Evolutionary conservation across 2,888 invertebrate species (phyloP), one percentile per base, ranked within the genome.

Genomic region (Endotricha flammealis): DNA sequence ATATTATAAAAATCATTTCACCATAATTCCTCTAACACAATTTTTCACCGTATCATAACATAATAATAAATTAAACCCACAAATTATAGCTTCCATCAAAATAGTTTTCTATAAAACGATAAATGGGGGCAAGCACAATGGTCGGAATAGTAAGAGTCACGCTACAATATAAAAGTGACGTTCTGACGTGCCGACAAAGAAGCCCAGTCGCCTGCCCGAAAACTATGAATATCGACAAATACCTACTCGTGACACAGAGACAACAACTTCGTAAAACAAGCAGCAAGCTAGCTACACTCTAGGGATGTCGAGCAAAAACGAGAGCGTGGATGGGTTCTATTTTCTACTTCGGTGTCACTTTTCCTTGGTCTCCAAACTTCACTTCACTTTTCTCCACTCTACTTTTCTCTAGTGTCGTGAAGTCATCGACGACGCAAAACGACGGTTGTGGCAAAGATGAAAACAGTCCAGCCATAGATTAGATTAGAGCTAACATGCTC

Each of bases 201-300:
- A 50, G 52, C 51, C 45, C 45, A 52, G 51, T 46, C 63, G 60
- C 57, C 65, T 58, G 59, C 55, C 53, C 48, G 48, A 53, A 60
- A 62, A 63, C 47, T 64, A 57, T 53, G 57, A 52, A 56, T 63
- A 66, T 66, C 67, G 69, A 64, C 66, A 64, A 68, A 70, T 70
- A 68, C 60, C 57, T 56, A 39, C 36, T 12, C 22, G 42, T 23
- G 38, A 67, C 54, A 60, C 32, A 71, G 57, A 1, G 53, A 1
- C 25, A 0, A 1, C 4, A 3, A 7, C 16, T 5, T 24, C 16
- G 10, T 12, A 12, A 25, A 8, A 14, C 10, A 5, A 25, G 9
- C 25, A 25, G 2, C 9, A 23, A 23, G 8, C 23, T n/a, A 8
- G 3, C 8, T 8, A 23, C 16, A 23, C 8, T 4, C 4, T 9